Evolutionary conservation across 2,888 invertebrate genomes (phyloP), one percentile per base, ranked within the genome.

Genomic region (Megalurothrips usitatus): DNA sequence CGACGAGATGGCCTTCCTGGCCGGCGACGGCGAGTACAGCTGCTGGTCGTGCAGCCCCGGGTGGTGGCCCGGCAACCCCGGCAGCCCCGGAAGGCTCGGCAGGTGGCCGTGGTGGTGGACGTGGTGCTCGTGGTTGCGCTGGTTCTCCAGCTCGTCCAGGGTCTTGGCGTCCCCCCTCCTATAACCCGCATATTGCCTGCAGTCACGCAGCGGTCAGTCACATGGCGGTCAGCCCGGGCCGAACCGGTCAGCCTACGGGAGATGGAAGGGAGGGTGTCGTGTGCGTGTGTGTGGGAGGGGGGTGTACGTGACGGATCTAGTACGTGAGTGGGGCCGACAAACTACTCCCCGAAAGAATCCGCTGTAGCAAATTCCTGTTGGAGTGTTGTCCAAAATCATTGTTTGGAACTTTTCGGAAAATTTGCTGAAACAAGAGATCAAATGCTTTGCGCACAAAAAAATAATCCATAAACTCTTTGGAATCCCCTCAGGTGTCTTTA

Each of bases 111-210:
- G 47, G 43, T 78, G 78, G 78, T 80, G 68, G 63, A 68, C 23
- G 47, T 75, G 23, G 48, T 80, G 84, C 49, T 84, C 84, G 79
- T 84, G 84, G 81, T 86, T 86, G 19, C 85, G 83, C 81, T 85
- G 85, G 81, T 86, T 86, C 83, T 86, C 85, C 78, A 86, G 82
- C 82, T 86, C 86, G 26, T 85, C 85, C 79, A 86, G 82, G 19
- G 85, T 84, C 82, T 86, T 85, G 14, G 85, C 4, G 84, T 82
- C 80, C 84, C 84, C 43, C 83, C 84, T 78, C 83, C 84, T 82
- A 82, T 85, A 85, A 34, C 84, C 84, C 58, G 84, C 82, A 81
- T 84, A 84, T 80, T 83, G 83, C 82, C 84, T 84, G 82, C 19
- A 81, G 49, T 79, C 68, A 81, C 52, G 81, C 75, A 79, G 48